Base-by-base conservation (phyloP, 2,113 vertebrate genomes). In the Lipophrys pholis region DNA sequence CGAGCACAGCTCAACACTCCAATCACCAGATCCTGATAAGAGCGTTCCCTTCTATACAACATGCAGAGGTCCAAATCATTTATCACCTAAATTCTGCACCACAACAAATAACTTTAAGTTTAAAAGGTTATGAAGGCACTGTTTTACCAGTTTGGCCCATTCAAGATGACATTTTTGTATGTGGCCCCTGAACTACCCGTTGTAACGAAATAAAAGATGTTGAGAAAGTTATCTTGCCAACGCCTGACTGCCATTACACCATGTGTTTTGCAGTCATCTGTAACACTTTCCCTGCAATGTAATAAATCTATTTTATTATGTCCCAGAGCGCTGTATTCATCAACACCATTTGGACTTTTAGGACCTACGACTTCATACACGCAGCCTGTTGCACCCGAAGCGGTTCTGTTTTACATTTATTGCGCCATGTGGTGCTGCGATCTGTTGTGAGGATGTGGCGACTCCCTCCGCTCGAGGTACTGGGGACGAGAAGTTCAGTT, bases 341-440 rank as follows among this genome's bases (percentile, higher is more conserved):
- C 54, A 66, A 39, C 60, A 8, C 50, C 51, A 64, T 69, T 62
- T 73, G 54, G 52, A 70, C 65, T 51, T 50, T 38, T 12, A 15
- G 48, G 49, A 8, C 30, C 3, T 17, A 40, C 40, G 16, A 60
- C 41, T 12, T 43, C 38, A 16, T 11, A 48, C 11, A 45, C 51
- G 41, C 45, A 48, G 58, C 30, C 49, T 36, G 58, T 46, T 41
- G 7, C 0, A 43, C 79, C 59, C 14, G 5, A 50, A 71, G 76
- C 68, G 5, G 35, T 16, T 41, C n/a, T 49, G 52, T 42, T 76
- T 60, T 54, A 62, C 35, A 64, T 70, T 71, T 56, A 83, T 8
- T 0, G 57, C 7, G 14, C 11, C 53, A 48, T 65, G 30, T 68
- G 55, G 52, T 43, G 15, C 1, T 21, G 6, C 2, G 39, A 69